phyloP scores from a whole-genome alignment of 2,888 invertebrate species.

The Disparrhopalites patrizii region DNA sequence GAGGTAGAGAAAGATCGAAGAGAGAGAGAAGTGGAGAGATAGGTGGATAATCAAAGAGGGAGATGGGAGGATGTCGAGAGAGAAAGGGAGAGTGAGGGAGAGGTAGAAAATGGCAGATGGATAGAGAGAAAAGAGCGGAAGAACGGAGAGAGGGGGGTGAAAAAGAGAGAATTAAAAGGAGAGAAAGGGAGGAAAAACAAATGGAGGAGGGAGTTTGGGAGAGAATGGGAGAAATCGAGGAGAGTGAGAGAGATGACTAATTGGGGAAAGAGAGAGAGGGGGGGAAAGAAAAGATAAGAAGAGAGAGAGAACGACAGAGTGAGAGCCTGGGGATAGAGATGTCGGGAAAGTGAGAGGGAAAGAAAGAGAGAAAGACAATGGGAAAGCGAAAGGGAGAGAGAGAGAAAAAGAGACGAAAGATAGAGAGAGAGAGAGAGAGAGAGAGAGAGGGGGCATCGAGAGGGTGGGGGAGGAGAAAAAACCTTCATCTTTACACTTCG shows the following conservation, averaged over 20 bases:
- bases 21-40: neutral
- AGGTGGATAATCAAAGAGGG: neutral
- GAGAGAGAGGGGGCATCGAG: neutral
- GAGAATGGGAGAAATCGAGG: neutral
- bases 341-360: neutral
- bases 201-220: too few relatives aligned
- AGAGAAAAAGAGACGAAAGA: neutral
- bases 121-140: neutral
- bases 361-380: too few relatives aligned
- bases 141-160: neutral
- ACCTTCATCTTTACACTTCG: slow-evolving; percentile 3
- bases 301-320: neutral
- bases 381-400: too few relatives aligned
- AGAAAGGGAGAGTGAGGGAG: neutral
- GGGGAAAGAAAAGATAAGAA: neutral
- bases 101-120: neutral
- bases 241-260: neutral
- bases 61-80: neutral
- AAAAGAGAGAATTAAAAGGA: neutral
- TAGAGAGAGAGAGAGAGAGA: neutral
- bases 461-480: neutral
- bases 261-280: neutral
- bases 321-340: too few relatives aligned
- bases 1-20: neutral
- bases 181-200: neutral